These are phyloP conservation scores for Julus scandinavius DNA, from an alignment of 2,888 invertebrate genomes.

Conservation along the genomic window DNA sequence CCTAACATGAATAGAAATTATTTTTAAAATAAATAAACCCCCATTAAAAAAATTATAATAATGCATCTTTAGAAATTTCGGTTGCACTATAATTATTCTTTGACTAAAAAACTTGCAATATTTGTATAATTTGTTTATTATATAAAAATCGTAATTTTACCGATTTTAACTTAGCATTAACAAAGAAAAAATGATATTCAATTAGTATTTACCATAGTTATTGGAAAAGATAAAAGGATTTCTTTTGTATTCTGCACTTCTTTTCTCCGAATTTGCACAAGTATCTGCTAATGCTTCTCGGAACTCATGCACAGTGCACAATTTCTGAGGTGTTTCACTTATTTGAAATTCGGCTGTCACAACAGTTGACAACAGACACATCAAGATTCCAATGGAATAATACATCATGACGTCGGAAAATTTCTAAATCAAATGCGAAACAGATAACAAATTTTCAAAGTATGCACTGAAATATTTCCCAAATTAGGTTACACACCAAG, in stretches of 20 bases:
- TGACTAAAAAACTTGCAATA: too few species aligned
- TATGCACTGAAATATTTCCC: not conserved
- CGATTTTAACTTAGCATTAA: too few species aligned
- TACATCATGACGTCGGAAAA: not conserved
- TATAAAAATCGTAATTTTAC: too few species aligned
- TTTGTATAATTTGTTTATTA: too few species aligned
- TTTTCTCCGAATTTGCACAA: not conserved
- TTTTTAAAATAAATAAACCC: too few species aligned
- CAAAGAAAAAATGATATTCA: too few species aligned
- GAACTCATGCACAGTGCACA: not conserved
- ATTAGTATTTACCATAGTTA: not conserved
- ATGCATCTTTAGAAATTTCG: too few species aligned
- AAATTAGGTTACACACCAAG: too few species aligned
- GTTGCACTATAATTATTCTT: too few species aligned
- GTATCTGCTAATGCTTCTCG: not conserved
- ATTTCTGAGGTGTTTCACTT: not conserved
- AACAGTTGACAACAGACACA: not conserved
- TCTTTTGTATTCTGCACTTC: slow-evolving; percentile 21
- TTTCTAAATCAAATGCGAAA: not conserved
- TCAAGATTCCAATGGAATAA: not conserved
- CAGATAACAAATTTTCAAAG: not conserved
- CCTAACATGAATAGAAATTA: not conserved
- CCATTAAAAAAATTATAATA: too few species aligned
- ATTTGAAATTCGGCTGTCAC: not conserved
- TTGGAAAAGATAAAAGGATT: not conserved